phyloP scores from a whole-genome alignment of 2,113 vertebrate species.

The Axis porcinus region DNA sequence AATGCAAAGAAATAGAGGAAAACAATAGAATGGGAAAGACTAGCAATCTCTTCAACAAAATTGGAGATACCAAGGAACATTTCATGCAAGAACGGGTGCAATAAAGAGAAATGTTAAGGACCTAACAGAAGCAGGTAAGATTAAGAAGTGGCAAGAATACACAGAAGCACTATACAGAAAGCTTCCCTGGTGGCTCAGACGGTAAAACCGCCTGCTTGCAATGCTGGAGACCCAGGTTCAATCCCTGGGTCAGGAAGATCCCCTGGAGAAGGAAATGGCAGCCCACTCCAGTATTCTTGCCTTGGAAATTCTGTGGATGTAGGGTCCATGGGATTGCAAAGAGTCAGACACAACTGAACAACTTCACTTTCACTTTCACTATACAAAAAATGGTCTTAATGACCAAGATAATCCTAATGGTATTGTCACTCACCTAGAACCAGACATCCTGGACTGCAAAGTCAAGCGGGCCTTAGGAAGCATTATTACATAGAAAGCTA shows the following conservation, averaged over 20 bases:
- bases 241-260: no score
- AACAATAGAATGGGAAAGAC: neutral
- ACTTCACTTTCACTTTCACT: no score
- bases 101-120: neutral
- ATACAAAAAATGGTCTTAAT: neutral
- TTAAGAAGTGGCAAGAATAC: neutral
- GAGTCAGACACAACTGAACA: no score
- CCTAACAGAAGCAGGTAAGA: neutral
- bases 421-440: neutral
- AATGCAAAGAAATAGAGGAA: neutral
- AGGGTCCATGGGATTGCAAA: no score
- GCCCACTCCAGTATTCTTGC: no score
- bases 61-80: neutral
- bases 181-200: no score
- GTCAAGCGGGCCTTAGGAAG: neutral
- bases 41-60: neutral
- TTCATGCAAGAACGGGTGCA: neutral
- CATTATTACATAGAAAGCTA: neutral
- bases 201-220: no score
- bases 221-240: no score
- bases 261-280: no score
- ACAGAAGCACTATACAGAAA: neutral
- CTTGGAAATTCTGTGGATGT: no score
- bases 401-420: neutral
- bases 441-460: neutral